Evolutionary conservation across 2,113 vertebrate genomes (phyloP).

Genomic region (Calonectris borealis): DNA sequence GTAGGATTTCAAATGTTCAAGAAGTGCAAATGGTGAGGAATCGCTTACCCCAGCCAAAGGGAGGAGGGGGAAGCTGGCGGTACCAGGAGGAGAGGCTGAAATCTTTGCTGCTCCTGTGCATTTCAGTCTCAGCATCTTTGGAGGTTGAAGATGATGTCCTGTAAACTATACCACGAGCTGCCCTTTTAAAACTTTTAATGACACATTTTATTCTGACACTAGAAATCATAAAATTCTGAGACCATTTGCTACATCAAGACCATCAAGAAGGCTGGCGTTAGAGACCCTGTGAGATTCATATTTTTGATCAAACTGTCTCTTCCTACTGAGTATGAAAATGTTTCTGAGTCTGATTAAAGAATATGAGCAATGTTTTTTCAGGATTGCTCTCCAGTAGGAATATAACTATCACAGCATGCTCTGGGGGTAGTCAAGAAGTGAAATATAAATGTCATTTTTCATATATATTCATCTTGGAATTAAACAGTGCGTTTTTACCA

Average conservation of each 20-base stretch:
- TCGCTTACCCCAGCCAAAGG: background rate
- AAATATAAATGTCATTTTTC: conserved; percentile 32
- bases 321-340: conserved; percentile 17
- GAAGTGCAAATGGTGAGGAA: background rate
- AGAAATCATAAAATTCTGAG: background rate
- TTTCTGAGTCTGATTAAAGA: conserved; percentile 46
- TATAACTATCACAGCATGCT: conserved; percentile 11
- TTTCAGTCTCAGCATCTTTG: background rate
- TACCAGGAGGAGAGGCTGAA: background rate
- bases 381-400: background rate
- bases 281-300: background rate
- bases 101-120: background rate
- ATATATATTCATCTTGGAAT: conserved; percentile 19
- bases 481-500: background rate
- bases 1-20: background rate
- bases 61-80: accelerated
- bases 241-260: background rate
- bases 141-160: background rate
- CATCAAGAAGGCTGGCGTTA: background rate
- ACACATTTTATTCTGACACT: background rate
- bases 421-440: conserved; percentile 14
- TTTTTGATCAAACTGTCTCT: conserved; percentile 12
- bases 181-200: background rate
- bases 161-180: background rate
- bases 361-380: conserved; percentile 19